Conservation (phyloP, 2,888 invertebrate genomes). For the Cheilosia variabilis region DNA sequence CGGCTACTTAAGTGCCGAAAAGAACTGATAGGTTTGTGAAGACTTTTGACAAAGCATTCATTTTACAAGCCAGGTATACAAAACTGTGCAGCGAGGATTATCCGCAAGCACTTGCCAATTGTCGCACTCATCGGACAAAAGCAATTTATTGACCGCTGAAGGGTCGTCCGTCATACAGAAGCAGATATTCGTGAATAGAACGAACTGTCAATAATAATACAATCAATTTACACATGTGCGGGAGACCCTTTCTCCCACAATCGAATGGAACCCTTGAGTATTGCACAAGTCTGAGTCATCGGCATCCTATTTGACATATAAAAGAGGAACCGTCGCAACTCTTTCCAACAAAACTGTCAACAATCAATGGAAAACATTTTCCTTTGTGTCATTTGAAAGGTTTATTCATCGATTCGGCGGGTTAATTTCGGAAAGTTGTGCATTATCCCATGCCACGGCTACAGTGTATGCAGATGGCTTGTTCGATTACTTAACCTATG, state of each 20-base stretch:
- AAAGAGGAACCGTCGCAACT: constrained; percentile 36
- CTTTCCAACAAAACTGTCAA: constrained; percentile 64
- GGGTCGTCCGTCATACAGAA: constrained; percentile 61
- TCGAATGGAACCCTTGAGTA: constrained; percentile 27
- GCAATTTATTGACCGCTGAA: constrained; percentile 63
- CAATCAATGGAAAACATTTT: constrained; percentile 53
- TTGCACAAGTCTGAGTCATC: constrained; percentile 74
- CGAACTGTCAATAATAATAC: constrained; percentile 64
- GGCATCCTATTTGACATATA: constrained; percentile 43
- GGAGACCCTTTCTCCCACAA: constrained; percentile 56
- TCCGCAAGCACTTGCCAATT: constrained; percentile 65
- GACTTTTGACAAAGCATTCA: constrained; percentile 18
- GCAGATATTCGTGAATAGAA: constrained; percentile 34
- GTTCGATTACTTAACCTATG: constrained; percentile 55
- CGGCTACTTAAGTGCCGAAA: constrained; percentile 30
- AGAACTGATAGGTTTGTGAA: constrained; percentile 22
- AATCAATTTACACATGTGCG: constrained; percentile 73
- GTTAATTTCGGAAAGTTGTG: constrained; percentile 62
- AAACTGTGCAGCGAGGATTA: constrained; percentile 39
- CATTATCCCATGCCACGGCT: constrained; percentile 12
- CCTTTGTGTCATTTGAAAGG: constrained; percentile 33
- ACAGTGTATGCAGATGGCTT: constrained; percentile 57
- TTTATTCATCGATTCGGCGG: constrained; percentile 55
- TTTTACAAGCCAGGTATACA: constrained; percentile 35
- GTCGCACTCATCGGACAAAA: constrained; percentile 50